phyloP scores from a whole-genome alignment of 2,888 invertebrate species.

The Diarsia dahlii region DNA sequence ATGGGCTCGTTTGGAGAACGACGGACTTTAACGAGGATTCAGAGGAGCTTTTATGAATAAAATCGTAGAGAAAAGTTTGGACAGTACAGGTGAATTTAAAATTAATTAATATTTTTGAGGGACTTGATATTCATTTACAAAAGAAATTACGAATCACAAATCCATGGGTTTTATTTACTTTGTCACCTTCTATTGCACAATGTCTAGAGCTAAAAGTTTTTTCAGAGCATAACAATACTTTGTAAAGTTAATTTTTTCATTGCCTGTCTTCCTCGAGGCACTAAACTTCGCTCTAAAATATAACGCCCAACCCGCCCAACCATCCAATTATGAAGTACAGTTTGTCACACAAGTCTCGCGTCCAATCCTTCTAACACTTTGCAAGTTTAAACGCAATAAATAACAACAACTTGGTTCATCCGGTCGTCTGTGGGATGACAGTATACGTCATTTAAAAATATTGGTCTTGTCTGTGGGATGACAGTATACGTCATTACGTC shows the following conservation, averaged over 20 bases:
- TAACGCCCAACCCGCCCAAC: neutral
- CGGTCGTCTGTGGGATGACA: too few species aligned
- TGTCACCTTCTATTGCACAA: neutral
- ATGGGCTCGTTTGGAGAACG: conserved; percentile 44
- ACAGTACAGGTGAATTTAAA: neutral
- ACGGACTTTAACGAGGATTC: conserved; percentile 30
- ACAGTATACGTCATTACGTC: too few species aligned
- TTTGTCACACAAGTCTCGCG: conserved; percentile 31
- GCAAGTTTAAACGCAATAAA: conserved; percentile 65
- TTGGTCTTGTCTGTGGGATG: too few species aligned
- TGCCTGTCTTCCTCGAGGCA: too few species aligned
- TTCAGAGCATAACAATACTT: neutral
- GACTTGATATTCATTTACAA: neutral
- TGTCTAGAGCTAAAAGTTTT: neutral
- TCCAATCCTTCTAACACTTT: conserved; percentile 61
- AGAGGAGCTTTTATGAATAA: conserved; percentile 24
- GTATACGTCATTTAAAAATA: too few species aligned
- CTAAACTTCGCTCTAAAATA: conserved; percentile 17
- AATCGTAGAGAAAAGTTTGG: neutral
- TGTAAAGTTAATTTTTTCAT: neutral
- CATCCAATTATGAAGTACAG: conserved; percentile 39
- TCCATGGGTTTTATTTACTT: neutral
- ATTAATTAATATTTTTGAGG: neutral
- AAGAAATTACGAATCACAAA: neutral
- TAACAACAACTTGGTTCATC: conserved; percentile 69